Percentiles rank a stretch among this genome's conserved stretches.
phyloP scores from a whole-genome alignment of 2,113 vertebrate genomes.

The Callopanchax toddi region DNA sequence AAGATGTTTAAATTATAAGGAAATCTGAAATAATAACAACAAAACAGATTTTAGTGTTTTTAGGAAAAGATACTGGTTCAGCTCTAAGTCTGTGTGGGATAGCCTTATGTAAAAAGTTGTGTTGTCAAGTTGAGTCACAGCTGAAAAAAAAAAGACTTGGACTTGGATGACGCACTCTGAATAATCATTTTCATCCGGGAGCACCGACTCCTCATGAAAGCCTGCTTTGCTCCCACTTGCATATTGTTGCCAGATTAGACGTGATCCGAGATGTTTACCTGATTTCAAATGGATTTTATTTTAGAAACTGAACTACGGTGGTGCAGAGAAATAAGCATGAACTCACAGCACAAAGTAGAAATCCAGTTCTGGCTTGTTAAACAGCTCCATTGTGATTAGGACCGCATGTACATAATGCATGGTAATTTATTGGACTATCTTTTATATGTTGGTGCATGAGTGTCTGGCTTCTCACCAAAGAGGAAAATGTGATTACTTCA shows the following conservation, averaged over 20 bases:
- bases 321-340: conserved; percentile 4
- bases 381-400: conserved; percentile 6
- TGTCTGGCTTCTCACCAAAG: conserved; percentile 25
- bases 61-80: too few relatives aligned
- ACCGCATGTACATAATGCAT: neutral
- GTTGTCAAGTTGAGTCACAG: conserved; percentile 21
- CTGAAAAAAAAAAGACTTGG: neutral
- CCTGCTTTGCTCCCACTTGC: neutral
- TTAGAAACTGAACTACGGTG: neutral
- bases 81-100: conserved; percentile 1
- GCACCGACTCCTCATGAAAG: neutral
- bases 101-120: neutral
- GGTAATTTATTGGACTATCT: conserved; percentile 7
- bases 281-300: neutral
- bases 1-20: too few relatives aligned
- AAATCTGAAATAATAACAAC: too few relatives aligned
- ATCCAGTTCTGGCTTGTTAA: conserved; percentile 5
- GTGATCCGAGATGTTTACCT: neutral
- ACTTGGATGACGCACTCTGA: neutral
- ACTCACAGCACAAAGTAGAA: neutral
- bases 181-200: conserved; percentile 25
- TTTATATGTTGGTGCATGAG: conserved; percentile 4
- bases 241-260: neutral
- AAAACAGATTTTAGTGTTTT: too few relatives aligned
- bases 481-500: conserved; percentile 42